These are phyloP conservation scores for Circaetus gallicus DNA, from an alignment of 2,113 vertebrate species.

Conservation along the genomic window DNA sequence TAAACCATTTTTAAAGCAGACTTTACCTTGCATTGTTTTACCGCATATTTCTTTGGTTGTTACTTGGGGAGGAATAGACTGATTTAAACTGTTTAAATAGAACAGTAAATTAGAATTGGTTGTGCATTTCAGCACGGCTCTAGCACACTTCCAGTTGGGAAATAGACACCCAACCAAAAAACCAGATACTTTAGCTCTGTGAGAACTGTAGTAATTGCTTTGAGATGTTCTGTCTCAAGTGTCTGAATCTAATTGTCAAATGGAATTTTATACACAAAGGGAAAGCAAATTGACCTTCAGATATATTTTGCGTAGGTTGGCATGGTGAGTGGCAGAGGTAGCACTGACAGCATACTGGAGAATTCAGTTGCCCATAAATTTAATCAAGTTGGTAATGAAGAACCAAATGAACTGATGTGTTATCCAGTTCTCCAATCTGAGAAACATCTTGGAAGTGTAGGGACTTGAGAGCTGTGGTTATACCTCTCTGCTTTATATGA, in stretches of 20 bases:
- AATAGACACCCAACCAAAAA: neutral
- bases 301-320: neutral
- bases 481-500: neutral
- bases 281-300: neutral
- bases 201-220: neutral
- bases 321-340: neutral
- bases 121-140: neutral
- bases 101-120: neutral
- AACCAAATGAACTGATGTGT: neutral
- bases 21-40: slow-evolving; percentile 5
- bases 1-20: neutral
- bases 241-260: neutral
- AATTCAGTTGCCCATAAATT: neutral
- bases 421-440: neutral
- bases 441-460: neutral
- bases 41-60: neutral
- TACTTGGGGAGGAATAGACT: neutral
- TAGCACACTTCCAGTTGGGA: neutral
- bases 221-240: neutral
- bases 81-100: neutral
- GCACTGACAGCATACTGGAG: neutral
- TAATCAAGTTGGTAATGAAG: neutral
- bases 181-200: neutral
- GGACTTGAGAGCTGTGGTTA: neutral
- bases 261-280: neutral